phyloP scores from a whole-genome alignment of 2,113 vertebrate species.

The Dicaeum eximium region DNA sequence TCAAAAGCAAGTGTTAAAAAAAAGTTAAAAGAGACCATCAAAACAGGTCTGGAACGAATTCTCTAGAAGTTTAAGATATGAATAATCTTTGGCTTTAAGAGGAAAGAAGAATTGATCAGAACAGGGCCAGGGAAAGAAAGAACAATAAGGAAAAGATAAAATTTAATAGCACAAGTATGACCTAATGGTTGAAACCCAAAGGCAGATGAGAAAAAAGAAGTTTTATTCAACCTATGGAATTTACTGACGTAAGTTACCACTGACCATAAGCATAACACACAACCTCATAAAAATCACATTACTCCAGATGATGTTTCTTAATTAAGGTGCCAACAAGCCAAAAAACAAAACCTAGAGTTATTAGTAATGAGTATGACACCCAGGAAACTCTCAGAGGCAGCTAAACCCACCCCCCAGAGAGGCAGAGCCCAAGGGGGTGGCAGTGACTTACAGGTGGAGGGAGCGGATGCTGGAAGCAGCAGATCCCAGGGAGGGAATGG shows the following conservation, averaged over 20 bases:
- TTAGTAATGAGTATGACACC: background rate
- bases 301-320: background rate
- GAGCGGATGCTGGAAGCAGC: slow-evolving; percentile 73
- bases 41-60: background rate
- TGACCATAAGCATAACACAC: background rate
- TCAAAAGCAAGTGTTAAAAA: background rate
- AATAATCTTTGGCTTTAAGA: background rate
- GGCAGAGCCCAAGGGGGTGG: fast-evolving
- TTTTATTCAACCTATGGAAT: background rate
- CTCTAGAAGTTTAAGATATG: background rate
- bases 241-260: background rate
- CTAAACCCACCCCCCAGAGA: background rate
- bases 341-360: background rate
- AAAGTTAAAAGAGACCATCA: background rate
- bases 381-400: fast-evolving
- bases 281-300: background rate
- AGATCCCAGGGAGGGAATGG: slow-evolving; percentile 83
- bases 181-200: background rate
- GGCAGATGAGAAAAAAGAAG: background rate
- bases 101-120: background rate
- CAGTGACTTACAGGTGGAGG: slow-evolving; percentile 88
- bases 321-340: background rate
- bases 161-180: background rate
- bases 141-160: background rate
- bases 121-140: background rate